Conservation (phyloP, 2,888 invertebrate genomes). For the Tenthredo notha region DNA sequence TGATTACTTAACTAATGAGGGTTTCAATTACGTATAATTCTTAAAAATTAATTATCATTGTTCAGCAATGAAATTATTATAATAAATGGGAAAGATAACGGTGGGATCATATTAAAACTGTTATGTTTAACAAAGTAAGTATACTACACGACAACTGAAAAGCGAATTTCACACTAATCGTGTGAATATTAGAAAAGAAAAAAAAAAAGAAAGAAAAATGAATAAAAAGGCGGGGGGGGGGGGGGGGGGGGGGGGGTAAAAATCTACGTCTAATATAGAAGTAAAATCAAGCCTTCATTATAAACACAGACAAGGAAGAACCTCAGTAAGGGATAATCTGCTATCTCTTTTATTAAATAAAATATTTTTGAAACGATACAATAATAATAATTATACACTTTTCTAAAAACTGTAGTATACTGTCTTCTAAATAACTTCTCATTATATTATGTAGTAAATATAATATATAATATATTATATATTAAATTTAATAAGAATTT, state of each 20-base stretch:
- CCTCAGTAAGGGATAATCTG: not conserved
- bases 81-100: not conserved
- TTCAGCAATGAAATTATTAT: not conserved
- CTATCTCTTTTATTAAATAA: not conserved
- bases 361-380: constrained; percentile 18
- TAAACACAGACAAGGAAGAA: not conserved
- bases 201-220: too few species aligned
- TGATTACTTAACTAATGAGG: constrained; percentile 12
- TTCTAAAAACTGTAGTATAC: constrained; percentile 32
- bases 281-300: not conserved
- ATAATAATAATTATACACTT: not conserved
- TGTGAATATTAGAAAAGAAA: not conserved
- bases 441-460: not conserved
- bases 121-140: constrained; percentile 18
- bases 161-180: not conserved
- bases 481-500: not conserved
- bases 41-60: constrained; percentile 16
- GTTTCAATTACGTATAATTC: constrained; percentile 11
- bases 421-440: constrained; percentile 6
- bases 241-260: too few species aligned
- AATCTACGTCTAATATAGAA: not conserved
- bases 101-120: constrained; percentile 29
- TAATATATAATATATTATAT: not conserved
- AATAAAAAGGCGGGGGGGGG: too few species aligned
- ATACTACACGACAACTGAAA: not conserved